Percentiles rank a stretch among this genome's conserved stretches.
Conservation (phyloP, 2,113 vertebrate species). For the Psophia crepitans region DNA sequence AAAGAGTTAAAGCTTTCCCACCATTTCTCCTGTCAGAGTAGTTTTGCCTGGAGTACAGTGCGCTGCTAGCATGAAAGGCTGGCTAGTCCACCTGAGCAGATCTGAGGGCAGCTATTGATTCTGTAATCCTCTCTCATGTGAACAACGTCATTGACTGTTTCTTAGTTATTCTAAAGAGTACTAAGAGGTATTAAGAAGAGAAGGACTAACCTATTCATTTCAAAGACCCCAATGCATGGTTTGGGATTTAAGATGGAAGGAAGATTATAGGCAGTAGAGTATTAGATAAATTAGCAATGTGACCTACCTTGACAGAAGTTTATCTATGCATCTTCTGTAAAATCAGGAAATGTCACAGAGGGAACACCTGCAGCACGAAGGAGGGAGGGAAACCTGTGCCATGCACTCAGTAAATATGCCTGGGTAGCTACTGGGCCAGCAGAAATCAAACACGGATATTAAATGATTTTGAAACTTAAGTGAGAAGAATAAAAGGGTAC, state of each 20-base stretch:
- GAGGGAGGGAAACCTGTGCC: not conserved
- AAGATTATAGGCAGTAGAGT: not conserved
- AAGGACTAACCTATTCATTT: not conserved
- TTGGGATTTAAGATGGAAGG: not conserved
- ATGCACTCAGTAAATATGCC: not conserved
- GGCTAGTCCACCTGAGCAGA: not conserved
- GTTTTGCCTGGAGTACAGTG: not conserved
- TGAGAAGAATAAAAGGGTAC: not conserved
- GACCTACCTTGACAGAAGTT: not conserved
- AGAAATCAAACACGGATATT: not conserved
- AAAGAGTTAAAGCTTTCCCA: not conserved
- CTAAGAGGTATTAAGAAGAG: not conserved
- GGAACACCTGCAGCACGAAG: not conserved
- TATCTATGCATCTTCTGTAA: not conserved
- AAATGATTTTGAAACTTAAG: not conserved
- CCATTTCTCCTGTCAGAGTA: not conserved
- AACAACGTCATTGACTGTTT: not conserved
- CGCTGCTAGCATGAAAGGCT: not conserved
- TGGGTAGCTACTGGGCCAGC: not conserved
- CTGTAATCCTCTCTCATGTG: not conserved
- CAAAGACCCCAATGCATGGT: not conserved
- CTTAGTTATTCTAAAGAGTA: not conserved
- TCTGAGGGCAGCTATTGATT: not conserved
- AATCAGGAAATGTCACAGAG: not conserved
- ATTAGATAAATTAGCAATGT: not conserved